phyloP scores from a whole-genome alignment of 2,113 vertebrate species.

The Capreolus pygargus region DNA sequence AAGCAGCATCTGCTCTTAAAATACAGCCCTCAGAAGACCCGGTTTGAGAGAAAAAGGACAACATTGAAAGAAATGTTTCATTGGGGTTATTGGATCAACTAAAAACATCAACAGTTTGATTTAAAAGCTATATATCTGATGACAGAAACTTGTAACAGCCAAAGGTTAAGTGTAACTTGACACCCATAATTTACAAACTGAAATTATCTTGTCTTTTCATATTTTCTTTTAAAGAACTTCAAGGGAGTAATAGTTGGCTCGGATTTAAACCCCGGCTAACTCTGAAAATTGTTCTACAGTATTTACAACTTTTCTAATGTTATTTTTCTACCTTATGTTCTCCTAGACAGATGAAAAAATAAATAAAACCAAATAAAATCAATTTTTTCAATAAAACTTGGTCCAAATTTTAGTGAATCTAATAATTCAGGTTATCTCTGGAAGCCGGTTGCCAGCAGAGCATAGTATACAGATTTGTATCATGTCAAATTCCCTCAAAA shows the following conservation, averaged over 20 bases:
- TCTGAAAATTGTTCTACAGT: conserved; percentile 39
- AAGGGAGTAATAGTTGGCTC: conserved; percentile 35
- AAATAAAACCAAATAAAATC: conserved; percentile 40
- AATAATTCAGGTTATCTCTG: not conserved
- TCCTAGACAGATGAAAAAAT: conserved; percentile 24
- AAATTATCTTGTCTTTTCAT: conserved; percentile 67
- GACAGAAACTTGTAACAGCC: conserved; percentile 45
- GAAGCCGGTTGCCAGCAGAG: not conserved
- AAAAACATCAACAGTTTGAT: conserved; percentile 35
- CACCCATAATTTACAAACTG: conserved; percentile 56
- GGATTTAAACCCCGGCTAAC: not conserved
- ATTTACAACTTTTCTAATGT: conserved; percentile 30
- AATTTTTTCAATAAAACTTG: not conserved
- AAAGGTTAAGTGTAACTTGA: conserved; percentile 55
- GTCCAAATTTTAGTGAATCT: conserved; percentile 1
- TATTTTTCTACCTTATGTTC: conserved; percentile 31
- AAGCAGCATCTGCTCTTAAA: not conserved
- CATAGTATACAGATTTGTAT: not conserved
- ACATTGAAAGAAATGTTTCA: not conserved
- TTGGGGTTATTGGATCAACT: not conserved
- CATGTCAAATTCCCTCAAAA: not conserved
- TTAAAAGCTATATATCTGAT: conserved; percentile 46
- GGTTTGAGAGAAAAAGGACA: not conserved
- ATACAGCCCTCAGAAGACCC: not conserved
- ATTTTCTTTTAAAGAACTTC: conserved; percentile 52